Base-by-base conservation (phyloP, 1,140 invertebrate species). In the Pygmarrhopalites habei region DNA sequence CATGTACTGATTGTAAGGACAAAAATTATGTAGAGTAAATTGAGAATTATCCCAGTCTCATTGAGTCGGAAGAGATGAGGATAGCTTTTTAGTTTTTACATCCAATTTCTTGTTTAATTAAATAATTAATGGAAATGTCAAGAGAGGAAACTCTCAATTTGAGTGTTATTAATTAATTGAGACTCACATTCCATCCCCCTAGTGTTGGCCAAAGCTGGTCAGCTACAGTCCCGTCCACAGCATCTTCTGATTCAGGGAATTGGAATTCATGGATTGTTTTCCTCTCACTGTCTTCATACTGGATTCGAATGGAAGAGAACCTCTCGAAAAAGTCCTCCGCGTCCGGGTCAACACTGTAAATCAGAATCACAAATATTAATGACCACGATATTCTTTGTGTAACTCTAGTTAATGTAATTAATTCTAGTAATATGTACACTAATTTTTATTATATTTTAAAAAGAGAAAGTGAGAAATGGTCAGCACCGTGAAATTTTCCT, bases 161-260 rank as follows among this genome's bases (percentile, higher is more conserved):
- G n/a, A n/a, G n/a, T n/a, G n/a, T n/a, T n/a, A n/a, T n/a, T 35
- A 35, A 35, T 15, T 7, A 7, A 15, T 35, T 17, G 10, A 23
- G 12, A 52, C 69, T 67, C 64, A 70, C 69, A 64, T 70, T 70
- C 65, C 65, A 70, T 15, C 69, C 69, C 26, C 69, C 69, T 28
- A 70, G 39, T n/a, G 65, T 70, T 17, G 62, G 65, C 59, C 60
- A 70, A 0, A 70, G 32, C 47, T 70, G 62, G 52, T 70, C 66
- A 0, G 65, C 62, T 25, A 67, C 0, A 7, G 17, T 14, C 0
- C 61, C 60, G 29, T 65, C 69, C n/a, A 41, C 52, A 26, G 43
- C 52, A 21, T 47, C 65, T 43, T 65, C 62, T 1, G 65, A 56
- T n/a, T n/a, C n/a, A n/a, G 63, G 57, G 39, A 70, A 70, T 41